phyloP scores from a whole-genome alignment of 2,797 vertebrate species.

The Scolopax bukidnonensis region DNA sequence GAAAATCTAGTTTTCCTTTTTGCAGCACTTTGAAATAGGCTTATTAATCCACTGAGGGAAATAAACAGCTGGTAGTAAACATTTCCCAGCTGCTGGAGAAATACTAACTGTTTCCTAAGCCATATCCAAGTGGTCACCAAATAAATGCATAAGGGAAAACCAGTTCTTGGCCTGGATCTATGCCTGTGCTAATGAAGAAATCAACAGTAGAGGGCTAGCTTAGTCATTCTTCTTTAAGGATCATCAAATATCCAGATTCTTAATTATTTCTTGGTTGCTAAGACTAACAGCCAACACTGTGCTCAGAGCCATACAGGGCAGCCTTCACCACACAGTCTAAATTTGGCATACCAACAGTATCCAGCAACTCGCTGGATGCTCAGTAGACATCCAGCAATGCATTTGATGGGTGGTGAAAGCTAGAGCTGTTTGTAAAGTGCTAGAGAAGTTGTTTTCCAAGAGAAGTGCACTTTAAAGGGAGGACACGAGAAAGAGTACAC shows the following conservation, averaged over 20 bases:
- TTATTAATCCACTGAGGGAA: conserved; percentile 55
- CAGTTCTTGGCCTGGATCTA: conserved; percentile 1
- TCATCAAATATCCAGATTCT: conserved; percentile 25
- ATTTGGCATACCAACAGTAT: neutral
- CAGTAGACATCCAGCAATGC: neutral
- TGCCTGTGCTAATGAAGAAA: conserved; percentile 49
- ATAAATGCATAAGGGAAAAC: conserved; percentile 37
- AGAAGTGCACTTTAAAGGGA: conserved; percentile 1
- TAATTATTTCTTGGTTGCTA: conserved; percentile 53
- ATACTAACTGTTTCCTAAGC: conserved; percentile 55
- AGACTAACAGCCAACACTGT: neutral
- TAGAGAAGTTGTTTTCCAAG: neutral
- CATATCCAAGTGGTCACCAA: conserved; percentile 46
- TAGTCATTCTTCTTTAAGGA: conserved; percentile 31
- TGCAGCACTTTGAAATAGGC: conserved; percentile 50
- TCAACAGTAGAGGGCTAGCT: conserved; percentile 13
- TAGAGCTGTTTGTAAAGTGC: neutral
- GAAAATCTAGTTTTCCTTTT: conserved; percentile 42
- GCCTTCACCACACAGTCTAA: neutral
- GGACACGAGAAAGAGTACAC: neutral
- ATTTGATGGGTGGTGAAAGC: conserved; percentile 8
- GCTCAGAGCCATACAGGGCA: neutral
- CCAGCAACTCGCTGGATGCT: neutral
- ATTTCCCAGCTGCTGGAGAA: conserved; percentile 34
- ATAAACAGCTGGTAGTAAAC: conserved; percentile 67